Evolutionary conservation across 2,113 vertebrate species (phyloP).

Genomic region (Seriola aureovittata): DNA sequence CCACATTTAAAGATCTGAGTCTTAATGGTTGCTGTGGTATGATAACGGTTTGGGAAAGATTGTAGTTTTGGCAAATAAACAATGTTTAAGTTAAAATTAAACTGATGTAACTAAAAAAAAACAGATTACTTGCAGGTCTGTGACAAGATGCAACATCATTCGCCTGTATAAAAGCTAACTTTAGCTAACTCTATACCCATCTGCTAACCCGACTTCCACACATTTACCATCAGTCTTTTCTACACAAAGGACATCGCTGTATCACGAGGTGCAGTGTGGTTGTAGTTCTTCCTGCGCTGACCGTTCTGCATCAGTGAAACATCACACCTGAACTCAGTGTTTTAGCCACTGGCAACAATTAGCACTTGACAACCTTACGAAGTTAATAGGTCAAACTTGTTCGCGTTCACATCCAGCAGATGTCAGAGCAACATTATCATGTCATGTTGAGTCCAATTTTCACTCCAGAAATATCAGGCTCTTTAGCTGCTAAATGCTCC

Average conservation of each 20-base stretch:
- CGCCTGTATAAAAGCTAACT: no score
- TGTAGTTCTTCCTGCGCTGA: no score
- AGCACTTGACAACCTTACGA: no score
- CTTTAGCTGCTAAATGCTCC: background rate
- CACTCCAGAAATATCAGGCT: background rate
- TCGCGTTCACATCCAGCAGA: no score
- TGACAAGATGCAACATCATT: background rate
- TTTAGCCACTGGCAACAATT: background rate
- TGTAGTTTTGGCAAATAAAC: background rate
- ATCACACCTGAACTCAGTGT: background rate
- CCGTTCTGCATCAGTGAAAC: no score
- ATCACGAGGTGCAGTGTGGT: no score
- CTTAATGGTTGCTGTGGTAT: background rate
- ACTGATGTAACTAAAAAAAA: background rate
- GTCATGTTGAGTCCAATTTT: no score
- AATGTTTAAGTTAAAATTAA: background rate
- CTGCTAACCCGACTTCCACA: no score
- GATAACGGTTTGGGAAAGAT: background rate
- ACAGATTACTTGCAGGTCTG: background rate
- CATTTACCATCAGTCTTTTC: no score
- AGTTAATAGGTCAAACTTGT: background rate
- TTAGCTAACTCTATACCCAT: no score
- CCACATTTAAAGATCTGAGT: background rate
- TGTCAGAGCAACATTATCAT: no score
- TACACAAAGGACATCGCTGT: no score